These are phyloP conservation scores for Bubo scandiacus DNA, from an alignment of 2,113 vertebrate species.

Conservation along the genomic window DNA sequence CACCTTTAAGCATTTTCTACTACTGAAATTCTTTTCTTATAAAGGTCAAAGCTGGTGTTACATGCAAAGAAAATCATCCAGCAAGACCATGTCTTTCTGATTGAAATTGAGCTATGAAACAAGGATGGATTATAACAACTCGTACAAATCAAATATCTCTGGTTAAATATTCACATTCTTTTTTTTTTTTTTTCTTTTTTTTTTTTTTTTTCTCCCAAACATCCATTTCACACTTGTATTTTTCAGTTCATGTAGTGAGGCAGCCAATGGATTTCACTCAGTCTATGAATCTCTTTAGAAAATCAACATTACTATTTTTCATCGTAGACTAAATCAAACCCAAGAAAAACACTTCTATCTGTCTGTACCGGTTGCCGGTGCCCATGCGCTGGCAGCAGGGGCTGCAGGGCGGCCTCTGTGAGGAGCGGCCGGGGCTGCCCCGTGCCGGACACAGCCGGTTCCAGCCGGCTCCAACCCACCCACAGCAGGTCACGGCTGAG, in stretches of 20 bases:
- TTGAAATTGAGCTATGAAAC: background rate
- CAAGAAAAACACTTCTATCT: background rate
- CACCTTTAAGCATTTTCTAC: background rate
- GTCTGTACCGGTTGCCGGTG: rapidly evolving
- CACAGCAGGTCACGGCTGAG: background rate
- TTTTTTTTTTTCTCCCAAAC: background rate
- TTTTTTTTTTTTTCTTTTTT: background rate
- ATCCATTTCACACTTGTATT: background rate
- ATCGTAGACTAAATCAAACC: background rate
- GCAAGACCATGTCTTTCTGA: background rate
- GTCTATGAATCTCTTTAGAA: background rate
- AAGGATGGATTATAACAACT: background rate
- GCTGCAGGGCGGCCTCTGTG: background rate
- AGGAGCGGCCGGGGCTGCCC: background rate
- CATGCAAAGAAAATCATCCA: background rate
- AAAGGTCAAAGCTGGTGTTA: background rate
- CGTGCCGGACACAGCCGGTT: rapidly evolving
- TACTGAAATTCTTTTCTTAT: background rate
- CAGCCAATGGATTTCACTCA: background rate
- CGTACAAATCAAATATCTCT: background rate
- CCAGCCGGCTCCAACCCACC: rapidly evolving
- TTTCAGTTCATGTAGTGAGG: background rate
- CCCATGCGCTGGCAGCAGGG: rapidly evolving
- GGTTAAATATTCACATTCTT: background rate
- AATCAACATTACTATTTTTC: background rate